These are phyloP conservation scores for Camponotus floridanus DNA, from an alignment of 1,140 invertebrate species.

Conservation along the genomic window DNA sequence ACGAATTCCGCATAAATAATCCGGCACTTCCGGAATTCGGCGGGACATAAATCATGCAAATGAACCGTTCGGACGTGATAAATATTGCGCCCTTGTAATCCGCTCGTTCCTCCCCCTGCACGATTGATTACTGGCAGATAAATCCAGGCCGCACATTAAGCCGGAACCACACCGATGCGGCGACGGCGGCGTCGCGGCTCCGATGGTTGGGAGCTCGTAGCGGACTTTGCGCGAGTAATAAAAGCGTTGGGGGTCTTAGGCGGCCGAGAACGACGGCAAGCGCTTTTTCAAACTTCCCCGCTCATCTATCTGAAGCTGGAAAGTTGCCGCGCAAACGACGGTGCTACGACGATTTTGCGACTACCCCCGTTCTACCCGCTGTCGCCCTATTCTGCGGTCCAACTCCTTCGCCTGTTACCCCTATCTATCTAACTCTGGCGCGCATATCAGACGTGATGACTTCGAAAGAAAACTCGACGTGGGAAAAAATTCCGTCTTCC, in stretches of 20 bases:
- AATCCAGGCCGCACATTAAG: conserved; percentile 83
- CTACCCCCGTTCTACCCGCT: conserved; percentile 45
- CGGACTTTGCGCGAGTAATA: conserved; percentile 80
- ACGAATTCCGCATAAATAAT: conserved; percentile 76
- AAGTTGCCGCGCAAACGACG: conserved; percentile 72
- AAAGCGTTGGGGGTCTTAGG: conserved; percentile 79
- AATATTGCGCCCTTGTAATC: conserved; percentile 80
- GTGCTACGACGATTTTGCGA: conserved; percentile 57
- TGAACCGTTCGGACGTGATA: conserved; percentile 83
- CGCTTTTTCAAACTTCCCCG: conserved; percentile 79
- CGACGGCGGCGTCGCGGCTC: conserved; percentile 31
- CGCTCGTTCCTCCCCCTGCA: conserved; percentile 76
- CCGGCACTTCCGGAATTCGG: conserved; percentile 75
- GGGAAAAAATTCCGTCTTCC: conserved; percentile 51
- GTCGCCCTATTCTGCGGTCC: conserved; percentile 38
- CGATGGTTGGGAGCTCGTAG: conserved; percentile 52
- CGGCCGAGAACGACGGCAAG: conserved; percentile 72
- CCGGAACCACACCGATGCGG: conserved; percentile 66
- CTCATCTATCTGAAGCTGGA: conserved; percentile 75
- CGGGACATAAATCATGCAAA: conserved; percentile 83
- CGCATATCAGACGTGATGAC: conserved; percentile 71
- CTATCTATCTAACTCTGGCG: conserved; percentile 69
- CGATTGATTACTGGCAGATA: conserved; percentile 84
- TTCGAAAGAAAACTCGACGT: conserved; percentile 60
- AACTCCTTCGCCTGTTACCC: conserved; percentile 43